Base-by-base conservation (phyloP, 2,113 vertebrate species). In the Micronisus gabar region DNA sequence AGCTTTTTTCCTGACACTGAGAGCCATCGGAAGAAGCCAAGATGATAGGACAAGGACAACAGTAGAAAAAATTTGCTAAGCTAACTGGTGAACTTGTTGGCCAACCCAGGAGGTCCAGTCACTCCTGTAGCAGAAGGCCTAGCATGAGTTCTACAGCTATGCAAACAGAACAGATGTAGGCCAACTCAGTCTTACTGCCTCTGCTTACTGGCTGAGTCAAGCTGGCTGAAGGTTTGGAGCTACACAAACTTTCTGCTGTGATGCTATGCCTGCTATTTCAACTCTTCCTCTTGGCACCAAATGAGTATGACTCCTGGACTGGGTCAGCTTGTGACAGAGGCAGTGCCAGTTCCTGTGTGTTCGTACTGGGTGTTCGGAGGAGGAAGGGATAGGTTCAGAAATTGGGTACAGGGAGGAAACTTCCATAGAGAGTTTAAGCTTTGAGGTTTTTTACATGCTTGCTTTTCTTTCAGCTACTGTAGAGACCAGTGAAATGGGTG, bases 231-330 rank as follows among this genome's bases (percentile, higher is more conserved):
- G 25, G 32, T 13, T 26, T 62, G 47, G 36, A 53, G 26, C 47
- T 53, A 19, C 23, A 6, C 4, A 9, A 7, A 29, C 2, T 3
- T 16, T 13, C 5, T 22, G 2, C 19, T 19, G 11, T 0, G 3
- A 7, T 52, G 30, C 30, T n/a, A 11, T 4, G 15, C 15, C 15
- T 62, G 47, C 6, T 19, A 2, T 15, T 41, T 43, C 12, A 43
- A 7, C 15, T 30, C 41, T 15, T 56, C 11, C 4, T 18, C 15
- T 25, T 3, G 5, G 45, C 11, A 34, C 22, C 9, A 15, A 41
- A 21, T 27, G 9, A 36, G 5, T 52, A 4, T 23, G 19, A 20
- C 8, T 53, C 11, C 38, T n/a, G 19, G 36, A 29, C 11, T 20
- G n/a, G 25, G 30, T 52, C 38, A 53, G 32, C 47, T 26, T 30